A percentile compares a stretch with the other conserved stretches of the same genome.
Conservation (phyloP, 2,888 invertebrate species). For the Chrysopilus asiliformis region DNA sequence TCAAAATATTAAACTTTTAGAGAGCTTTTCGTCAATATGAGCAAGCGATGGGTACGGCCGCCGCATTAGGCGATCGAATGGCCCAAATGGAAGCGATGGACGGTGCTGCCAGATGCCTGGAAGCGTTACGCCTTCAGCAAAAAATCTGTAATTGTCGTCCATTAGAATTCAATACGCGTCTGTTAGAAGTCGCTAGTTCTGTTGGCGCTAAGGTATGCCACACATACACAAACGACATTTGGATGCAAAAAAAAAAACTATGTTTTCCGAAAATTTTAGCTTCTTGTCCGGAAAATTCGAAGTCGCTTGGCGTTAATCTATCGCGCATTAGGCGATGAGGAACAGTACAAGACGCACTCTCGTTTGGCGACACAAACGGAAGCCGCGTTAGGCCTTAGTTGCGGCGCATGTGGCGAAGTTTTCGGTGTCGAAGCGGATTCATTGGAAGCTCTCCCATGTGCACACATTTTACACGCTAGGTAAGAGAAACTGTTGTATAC, state of each 20-base stretch:
- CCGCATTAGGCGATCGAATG: slow-evolving; percentile 64
- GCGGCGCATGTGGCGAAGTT: slow-evolving; percentile 69
- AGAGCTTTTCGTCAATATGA: slow-evolving; percentile 61
- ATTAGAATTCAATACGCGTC: slow-evolving; percentile 68
- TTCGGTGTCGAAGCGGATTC: slow-evolving; percentile 59
- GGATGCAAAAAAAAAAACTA: slow-evolving; percentile 2
- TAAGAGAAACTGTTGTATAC: slow-evolving; percentile 28
- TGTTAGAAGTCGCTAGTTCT: slow-evolving; percentile 70
- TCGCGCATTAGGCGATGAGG: slow-evolving; percentile 66
- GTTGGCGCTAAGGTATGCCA: slow-evolving; percentile 66
- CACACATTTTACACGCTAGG: slow-evolving; percentile 78
- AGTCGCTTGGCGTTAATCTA: slow-evolving; percentile 68
- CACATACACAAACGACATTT: background rate
- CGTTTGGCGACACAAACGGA: slow-evolving; percentile 51
- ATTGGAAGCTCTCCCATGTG: slow-evolving; percentile 71
- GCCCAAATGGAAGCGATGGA: slow-evolving; percentile 88
- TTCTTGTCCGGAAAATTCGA: slow-evolving; percentile 66
- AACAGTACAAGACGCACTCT: slow-evolving; percentile 61
- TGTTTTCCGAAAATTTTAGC: slow-evolving; percentile 34
- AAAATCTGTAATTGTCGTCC: slow-evolving; percentile 80
- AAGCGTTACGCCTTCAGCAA: slow-evolving; percentile 55
- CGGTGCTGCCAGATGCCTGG: slow-evolving; percentile 68
- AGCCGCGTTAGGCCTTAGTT: slow-evolving; percentile 56
- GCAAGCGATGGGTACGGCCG: slow-evolving; percentile 73
- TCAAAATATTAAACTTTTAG: no score